Percentiles rank a stretch among this genome's conserved stretches.
Conservation (phyloP, 1,140 invertebrate species). For the Papilio polyxenes region DNA sequence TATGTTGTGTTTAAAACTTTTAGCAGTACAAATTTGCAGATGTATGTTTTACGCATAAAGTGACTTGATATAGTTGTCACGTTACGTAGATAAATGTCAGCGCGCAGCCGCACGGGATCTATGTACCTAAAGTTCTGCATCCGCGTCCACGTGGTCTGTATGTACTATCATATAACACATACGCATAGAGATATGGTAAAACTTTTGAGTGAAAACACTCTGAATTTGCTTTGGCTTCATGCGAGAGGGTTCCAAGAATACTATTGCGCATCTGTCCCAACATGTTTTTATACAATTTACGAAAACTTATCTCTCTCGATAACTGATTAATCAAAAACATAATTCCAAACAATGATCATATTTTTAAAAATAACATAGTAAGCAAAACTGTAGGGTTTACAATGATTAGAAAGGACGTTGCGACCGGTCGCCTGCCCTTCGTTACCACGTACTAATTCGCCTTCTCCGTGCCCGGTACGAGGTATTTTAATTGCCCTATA, state of each 20-base stretch:
- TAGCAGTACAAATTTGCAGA: too few species aligned
- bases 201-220: too few species aligned
- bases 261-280: not conserved
- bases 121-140: too few species aligned
- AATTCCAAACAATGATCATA: not conserved
- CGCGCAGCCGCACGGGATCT: too few species aligned
- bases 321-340: not conserved
- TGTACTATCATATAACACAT: too few species aligned
- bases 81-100: too few species aligned
- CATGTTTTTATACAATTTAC: not conserved
- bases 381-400: not conserved
- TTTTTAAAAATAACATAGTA: not conserved
- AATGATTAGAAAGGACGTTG: conserved; percentile 35
- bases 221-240: not conserved
- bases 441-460: conserved; percentile 29
- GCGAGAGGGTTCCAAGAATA: too few species aligned
- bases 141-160: too few species aligned
- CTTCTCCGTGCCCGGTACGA: conserved; percentile 8
- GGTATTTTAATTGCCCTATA: conserved; percentile 38
- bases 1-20: too few species aligned
- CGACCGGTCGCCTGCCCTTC: conserved; percentile 22
- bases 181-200: too few species aligned
- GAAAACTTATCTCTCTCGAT: not conserved
- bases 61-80: too few species aligned
- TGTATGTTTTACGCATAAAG: too few species aligned